Percentiles rank a stretch among this genome's conserved stretches.
Conservation (phyloP, 2,797 vertebrate genomes). For the Helostoma temminkii region DNA sequence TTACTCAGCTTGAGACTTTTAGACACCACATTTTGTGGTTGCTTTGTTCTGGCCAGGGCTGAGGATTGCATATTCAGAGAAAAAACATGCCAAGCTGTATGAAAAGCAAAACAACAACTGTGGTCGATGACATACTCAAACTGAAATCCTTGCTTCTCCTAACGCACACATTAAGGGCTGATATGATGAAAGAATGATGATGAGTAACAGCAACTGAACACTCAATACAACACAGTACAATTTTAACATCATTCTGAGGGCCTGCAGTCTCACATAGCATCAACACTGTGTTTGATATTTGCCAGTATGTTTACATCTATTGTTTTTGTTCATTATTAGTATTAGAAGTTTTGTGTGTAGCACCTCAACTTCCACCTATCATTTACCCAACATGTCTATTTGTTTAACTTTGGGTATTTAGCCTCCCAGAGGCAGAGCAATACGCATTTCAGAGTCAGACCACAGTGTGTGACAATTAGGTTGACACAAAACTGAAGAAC, state of each 20-base stretch:
- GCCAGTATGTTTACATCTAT: slow-evolving; percentile 69
- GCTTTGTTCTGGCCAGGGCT: slow-evolving; percentile 25
- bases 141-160: slow-evolving; percentile 23
- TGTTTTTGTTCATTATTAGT: slow-evolving; percentile 56
- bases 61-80: slow-evolving; percentile 16
- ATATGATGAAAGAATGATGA: slow-evolving; percentile 42
- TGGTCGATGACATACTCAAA: slow-evolving; percentile 39
- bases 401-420: slow-evolving; percentile 35
- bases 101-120: slow-evolving; percentile 36
- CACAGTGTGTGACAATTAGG: slow-evolving; percentile 24
- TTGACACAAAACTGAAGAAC: slow-evolving; percentile 22
- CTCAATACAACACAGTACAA: slow-evolving; percentile 39
- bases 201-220: slow-evolving; percentile 32
- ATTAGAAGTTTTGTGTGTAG: slow-evolving; percentile 50
- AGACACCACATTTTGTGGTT: slow-evolving; percentile 42
- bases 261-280: slow-evolving; percentile 53
- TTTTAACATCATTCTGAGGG: slow-evolving; percentile 57
- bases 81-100: slow-evolving; percentile 33
- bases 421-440: slow-evolving; percentile 28
- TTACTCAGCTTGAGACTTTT: slow-evolving; percentile 61
- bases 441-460: slow-evolving; percentile 45
- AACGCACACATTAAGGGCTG: slow-evolving; percentile 14
- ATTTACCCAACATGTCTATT: slow-evolving; percentile 46
- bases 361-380: slow-evolving; percentile 54
- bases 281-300: slow-evolving; percentile 71